Conservation (phyloP, 64 coral and sea anemone genomes). For the Montipora cactus region DNA sequence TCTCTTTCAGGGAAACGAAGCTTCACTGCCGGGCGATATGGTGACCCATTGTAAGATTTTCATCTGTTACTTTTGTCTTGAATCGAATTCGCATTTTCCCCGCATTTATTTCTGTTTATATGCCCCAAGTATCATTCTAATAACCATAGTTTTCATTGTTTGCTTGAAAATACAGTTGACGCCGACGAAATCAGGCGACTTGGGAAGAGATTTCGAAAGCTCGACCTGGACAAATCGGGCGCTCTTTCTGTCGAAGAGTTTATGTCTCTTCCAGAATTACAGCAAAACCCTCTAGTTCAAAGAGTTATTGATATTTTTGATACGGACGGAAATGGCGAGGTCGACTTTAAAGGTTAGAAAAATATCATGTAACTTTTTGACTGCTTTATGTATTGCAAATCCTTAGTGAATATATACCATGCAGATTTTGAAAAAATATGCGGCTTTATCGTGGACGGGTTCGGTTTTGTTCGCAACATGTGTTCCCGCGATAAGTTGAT, state of each 20-base stretch:
- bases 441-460: slow-evolving; percentile 14
- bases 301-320: slow-evolving; percentile 99
- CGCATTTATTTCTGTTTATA: slow-evolving; percentile 63
- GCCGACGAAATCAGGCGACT: slow-evolving; percentile 96
- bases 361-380: slow-evolving; percentile 31
- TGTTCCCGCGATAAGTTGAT: slow-evolving; percentile 10
- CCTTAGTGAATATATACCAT: slow-evolving; percentile 18
- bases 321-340: slow-evolving; percentile 98
- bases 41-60: slow-evolving; percentile 97
- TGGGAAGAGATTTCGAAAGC: slow-evolving; percentile 94
- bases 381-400: slow-evolving; percentile 16
- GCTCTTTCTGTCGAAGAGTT: slow-evolving; percentile 98
- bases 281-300: slow-evolving; percentile 98
- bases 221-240: slow-evolving; percentile 94
- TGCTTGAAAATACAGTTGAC: slow-evolving; percentile 84
- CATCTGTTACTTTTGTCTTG: slow-evolving; percentile 30
- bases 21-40: slow-evolving; percentile 93
- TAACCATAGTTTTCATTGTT: slow-evolving; percentile 61
- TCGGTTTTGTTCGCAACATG: not conserved
- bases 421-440: not conserved
- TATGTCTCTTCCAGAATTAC: slow-evolving; percentile 97
- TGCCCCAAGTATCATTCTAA: slow-evolving; percentile 23
- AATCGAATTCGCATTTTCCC: not conserved
- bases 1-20: slow-evolving; percentile 92
- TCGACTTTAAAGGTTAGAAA: slow-evolving; percentile 99